These are phyloP conservation scores for Argyresthia albistria DNA, from an alignment of 2,888 invertebrate species.

Conservation along the genomic window DNA sequence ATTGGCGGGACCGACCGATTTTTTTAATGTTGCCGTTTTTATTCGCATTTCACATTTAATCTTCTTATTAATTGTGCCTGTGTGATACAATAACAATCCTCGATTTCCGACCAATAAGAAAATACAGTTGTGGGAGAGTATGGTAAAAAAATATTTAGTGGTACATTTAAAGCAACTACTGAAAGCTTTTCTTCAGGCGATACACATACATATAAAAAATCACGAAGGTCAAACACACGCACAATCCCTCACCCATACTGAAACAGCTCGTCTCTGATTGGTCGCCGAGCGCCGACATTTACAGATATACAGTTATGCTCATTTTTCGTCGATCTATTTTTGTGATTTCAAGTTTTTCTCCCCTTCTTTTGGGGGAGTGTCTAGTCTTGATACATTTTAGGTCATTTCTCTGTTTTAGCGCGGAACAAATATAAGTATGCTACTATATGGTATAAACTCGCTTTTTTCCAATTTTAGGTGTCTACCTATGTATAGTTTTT, in stretches of 20 bases:
- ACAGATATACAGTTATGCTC: slow-evolving; percentile 30
- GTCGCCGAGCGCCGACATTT: slow-evolving; percentile 23
- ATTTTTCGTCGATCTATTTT: slow-evolving; percentile 50
- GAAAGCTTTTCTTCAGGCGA: not conserved
- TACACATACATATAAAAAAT: slow-evolving; percentile 8
- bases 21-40: no score
- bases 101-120: no score
- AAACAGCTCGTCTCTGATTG: slow-evolving; percentile 24
- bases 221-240: slow-evolving; percentile 30
- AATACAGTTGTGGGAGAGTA: no score
- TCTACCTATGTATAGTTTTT: no score
- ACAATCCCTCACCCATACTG: not conserved
- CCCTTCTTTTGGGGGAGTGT: slow-evolving; percentile 20
- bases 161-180: no score
- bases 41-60: no score
- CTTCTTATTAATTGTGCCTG: no score
- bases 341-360: slow-evolving; percentile 58
- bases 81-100: no score
- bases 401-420: slow-evolving; percentile 14
- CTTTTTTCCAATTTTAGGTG: no score
- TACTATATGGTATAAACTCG: no score
- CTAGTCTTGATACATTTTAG: slow-evolving; percentile 43
- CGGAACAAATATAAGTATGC: not conserved
- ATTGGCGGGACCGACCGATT: no score
- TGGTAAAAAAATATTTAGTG: no score